Evolutionary conservation across 2,888 invertebrate genomes (phyloP).

Genomic region (Cheilosia impressa): DNA sequence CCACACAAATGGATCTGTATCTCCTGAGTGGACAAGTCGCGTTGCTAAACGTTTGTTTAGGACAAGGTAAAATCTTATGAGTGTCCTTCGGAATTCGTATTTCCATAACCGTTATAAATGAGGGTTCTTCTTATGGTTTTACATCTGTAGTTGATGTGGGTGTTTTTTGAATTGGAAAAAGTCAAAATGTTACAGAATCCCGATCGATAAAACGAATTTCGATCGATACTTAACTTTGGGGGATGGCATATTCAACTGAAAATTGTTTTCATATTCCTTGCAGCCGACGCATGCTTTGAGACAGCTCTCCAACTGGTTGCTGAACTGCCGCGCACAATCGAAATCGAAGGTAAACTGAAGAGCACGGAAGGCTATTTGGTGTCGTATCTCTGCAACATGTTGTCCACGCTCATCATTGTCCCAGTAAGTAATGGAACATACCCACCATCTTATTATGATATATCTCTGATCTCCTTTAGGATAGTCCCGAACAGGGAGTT

Average conservation of each 20-base stretch:
- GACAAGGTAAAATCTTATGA: constrained; percentile 88
- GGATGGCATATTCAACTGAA: too few relatives aligned
- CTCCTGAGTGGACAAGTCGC: constrained; percentile 95
- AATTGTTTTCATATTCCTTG: constrained; percentile 77
- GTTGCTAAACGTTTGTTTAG: constrained; percentile 93
- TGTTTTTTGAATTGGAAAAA: too few relatives aligned
- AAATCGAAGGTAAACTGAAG: constrained; percentile 90
- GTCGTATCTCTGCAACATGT: constrained; percentile 90
- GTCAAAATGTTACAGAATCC: too few relatives aligned
- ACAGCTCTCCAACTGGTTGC: constrained; percentile 92
- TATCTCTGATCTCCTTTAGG: constrained; percentile 84
- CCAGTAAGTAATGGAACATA: constrained; percentile 86
- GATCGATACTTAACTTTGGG: too few relatives aligned
- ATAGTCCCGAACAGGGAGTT: constrained; percentile 94
- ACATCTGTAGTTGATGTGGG: too few relatives aligned
- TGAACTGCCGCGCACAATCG: constrained; percentile 89
- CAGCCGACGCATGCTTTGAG: constrained; percentile 97
- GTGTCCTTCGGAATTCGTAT: too few relatives aligned
- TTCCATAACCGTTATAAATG: too few relatives aligned
- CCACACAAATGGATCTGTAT: constrained; percentile 92
- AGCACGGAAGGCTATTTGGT: constrained; percentile 89
- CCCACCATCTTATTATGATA: neutral
- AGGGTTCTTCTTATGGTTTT: too few relatives aligned
- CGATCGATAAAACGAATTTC: too few relatives aligned
- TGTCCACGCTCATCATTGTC: constrained; percentile 92